A percentile compares a stretch with the other conserved stretches of the same genome.
Conservation (phyloP, 2,888 invertebrate species). For the Mycalesis mineus region DNA sequence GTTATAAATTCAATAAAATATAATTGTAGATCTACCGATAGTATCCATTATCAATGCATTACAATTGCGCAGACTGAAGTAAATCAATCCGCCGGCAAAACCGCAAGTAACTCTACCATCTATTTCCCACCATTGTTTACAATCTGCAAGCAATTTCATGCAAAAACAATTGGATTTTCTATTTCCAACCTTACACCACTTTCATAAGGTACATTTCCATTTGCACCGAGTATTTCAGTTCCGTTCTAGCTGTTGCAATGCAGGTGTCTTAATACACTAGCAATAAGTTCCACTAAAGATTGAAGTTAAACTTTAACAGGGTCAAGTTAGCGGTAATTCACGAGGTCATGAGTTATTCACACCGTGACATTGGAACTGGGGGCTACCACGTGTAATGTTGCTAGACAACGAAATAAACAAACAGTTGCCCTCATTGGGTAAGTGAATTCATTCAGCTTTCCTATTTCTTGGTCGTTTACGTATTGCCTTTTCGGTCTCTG, state of each 20-base stretch:
- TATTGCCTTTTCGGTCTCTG: background rate
- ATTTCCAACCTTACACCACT: slow-evolving; percentile 1
- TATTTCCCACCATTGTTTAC: slow-evolving; percentile 16
- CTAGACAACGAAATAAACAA: slow-evolving; percentile 47
- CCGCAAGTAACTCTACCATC: slow-evolving; percentile 16
- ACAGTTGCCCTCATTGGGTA: slow-evolving; percentile 43
- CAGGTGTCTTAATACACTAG: slow-evolving; percentile 13
- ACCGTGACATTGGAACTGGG: slow-evolving; percentile 53
- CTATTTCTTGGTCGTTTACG: slow-evolving; percentile 1
- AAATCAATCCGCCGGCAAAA: slow-evolving; percentile 13
- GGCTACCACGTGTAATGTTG: slow-evolving; percentile 54
- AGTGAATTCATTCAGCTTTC: slow-evolving; percentile 45
- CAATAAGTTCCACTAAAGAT: slow-evolving; percentile 9
- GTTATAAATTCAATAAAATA: background rate
- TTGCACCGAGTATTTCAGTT: background rate
- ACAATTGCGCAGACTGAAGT: background rate
- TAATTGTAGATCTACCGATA: background rate
- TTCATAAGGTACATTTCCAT: background rate
- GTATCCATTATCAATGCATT: background rate
- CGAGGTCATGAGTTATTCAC: slow-evolving; percentile 56
- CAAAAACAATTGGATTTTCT: background rate
- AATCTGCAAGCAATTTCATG: background rate
- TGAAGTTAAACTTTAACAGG: slow-evolving; percentile 32
- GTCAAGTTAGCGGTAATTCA: slow-evolving; percentile 51
- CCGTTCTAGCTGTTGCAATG: background rate